A percentile compares a stretch with the other conserved stretches of the same genome.
Conservation (phyloP, 1,140 invertebrate species). For the Teleopsis dalmanni region DNA sequence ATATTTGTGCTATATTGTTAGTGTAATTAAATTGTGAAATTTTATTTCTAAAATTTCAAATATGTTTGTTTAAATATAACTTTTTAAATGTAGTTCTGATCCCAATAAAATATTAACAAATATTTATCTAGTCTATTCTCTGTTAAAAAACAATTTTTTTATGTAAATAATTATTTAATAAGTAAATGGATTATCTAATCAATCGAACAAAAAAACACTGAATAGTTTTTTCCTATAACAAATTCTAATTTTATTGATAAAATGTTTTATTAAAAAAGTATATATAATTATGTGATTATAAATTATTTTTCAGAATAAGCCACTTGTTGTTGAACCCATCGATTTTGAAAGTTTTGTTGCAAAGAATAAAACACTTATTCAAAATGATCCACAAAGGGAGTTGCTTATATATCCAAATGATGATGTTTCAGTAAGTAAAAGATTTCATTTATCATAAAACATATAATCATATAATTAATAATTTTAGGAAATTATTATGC, state of each 20-base stretch:
- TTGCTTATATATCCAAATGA: slow-evolving; percentile 82
- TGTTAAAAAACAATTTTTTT: too few relatives aligned
- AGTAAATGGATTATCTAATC: too few relatives aligned
- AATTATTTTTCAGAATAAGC: slow-evolving; percentile 62
- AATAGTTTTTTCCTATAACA: too few relatives aligned
- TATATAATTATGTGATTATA: too few relatives aligned
- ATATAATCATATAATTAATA: neutral
- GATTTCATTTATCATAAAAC: neutral
- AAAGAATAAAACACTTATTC: slow-evolving; percentile 82
- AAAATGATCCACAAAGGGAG: slow-evolving; percentile 89
- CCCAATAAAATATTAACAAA: neutral
- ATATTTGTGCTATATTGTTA: too few relatives aligned
- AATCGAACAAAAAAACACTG: too few relatives aligned
- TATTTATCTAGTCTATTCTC: neutral
- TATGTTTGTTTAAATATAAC: neutral
- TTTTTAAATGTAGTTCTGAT: neutral
- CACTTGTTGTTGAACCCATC: slow-evolving; percentile 70
- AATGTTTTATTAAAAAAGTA: too few relatives aligned
- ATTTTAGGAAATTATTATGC: slow-evolving; percentile 59
- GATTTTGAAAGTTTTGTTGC: slow-evolving; percentile 85
- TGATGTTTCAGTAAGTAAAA: slow-evolving; percentile 75
- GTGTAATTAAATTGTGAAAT: too few relatives aligned
- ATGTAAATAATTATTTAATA: too few relatives aligned
- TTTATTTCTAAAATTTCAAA: too few relatives aligned
- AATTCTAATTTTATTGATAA: too few relatives aligned